A percentile compares a stretch with the other conserved stretches of the same genome.
These are phyloP conservation scores for Arvicanthis niloticus DNA, from an alignment of 2,113 vertebrate species.

Conservation along the genomic window DNA sequence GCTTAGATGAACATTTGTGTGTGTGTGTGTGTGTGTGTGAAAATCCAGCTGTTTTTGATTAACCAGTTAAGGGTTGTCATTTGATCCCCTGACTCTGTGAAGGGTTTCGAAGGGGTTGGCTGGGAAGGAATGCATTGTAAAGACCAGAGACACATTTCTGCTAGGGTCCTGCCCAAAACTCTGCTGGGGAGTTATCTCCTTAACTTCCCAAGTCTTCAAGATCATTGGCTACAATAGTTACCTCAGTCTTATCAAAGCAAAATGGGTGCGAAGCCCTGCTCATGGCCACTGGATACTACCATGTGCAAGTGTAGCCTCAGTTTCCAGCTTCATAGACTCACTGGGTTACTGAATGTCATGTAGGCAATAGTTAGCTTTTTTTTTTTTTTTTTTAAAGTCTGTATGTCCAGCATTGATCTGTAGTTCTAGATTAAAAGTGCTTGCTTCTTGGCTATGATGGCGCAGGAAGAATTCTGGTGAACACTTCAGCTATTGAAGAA, in stretches of 20 bases:
- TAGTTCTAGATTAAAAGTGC: conserved; percentile 5
- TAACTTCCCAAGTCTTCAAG: not conserved
- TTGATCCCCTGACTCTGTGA: not conserved
- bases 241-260: not conserved
- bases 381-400: too few species aligned
- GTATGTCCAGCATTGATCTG: not conserved
- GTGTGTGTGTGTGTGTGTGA: not conserved
- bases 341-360: not conserved
- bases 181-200: not conserved
- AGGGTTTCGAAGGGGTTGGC: not conserved
- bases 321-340: conserved; percentile 70
- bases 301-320: fast-evolving
- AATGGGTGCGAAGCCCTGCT: not conserved
- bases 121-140: not conserved
- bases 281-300: not conserved
- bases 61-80: conserved; percentile 16
- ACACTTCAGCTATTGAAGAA: not conserved
- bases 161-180: not conserved
- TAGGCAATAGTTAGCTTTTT: not conserved
- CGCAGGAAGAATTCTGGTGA: not conserved
- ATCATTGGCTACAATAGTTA: not conserved
- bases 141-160: not conserved
- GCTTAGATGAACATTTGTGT: conserved; percentile 8
- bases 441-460: not conserved
- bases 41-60: conserved; percentile 52